Base-by-base conservation (phyloP, 64 coral and sea anemone species). In the Acropora yongei region DNA sequence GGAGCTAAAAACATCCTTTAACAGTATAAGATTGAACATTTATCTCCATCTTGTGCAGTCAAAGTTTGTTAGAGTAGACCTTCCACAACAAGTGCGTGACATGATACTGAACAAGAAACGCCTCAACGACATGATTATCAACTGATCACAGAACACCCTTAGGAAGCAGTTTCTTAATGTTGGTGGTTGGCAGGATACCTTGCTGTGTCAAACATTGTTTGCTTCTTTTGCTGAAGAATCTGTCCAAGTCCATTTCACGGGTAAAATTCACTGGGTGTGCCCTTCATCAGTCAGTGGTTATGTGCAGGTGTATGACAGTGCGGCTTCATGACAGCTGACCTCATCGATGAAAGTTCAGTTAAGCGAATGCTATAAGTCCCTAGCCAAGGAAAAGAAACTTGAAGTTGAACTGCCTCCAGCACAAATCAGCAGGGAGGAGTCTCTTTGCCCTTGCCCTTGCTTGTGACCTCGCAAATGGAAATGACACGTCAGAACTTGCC, bases 321-420 rank as follows among this genome's bases (percentile, higher is more conserved):
- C 17, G 68, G 68, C 68, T 20, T 71, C 18, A 39, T 3, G 19
- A 71, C 4, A 71, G 18, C 68, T 71, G 68, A 66, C 61, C 61
- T 66, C 61, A 71, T 71, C 68, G 68, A n/a, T 71, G 68, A 71
- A 63, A 71, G 68, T 71, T 39, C 68, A 71, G 68, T 71, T 71
- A 19, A 71, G 68, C 68, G 18, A 71, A 71, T 71, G 68, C 68
- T 20, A 71, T 19, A 71, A 71, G 67, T 71, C 67, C 17, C 67
- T n/a, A 41, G 17, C 67, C 30, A 71, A 6, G 67, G 67, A 71
- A n/a, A n/a, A 71, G 68, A 71, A 71, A 71, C 68, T 71, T 71
- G 68, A n/a, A 71, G 68, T 71, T 71, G 68, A 71, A 71, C 68
- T 71, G 68, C 68, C 68, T 71, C 68, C 1, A 71, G 68, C 68